phyloP scores from a whole-genome alignment of 2,113 vertebrate species.

The Sphyrna mokarran region DNA sequence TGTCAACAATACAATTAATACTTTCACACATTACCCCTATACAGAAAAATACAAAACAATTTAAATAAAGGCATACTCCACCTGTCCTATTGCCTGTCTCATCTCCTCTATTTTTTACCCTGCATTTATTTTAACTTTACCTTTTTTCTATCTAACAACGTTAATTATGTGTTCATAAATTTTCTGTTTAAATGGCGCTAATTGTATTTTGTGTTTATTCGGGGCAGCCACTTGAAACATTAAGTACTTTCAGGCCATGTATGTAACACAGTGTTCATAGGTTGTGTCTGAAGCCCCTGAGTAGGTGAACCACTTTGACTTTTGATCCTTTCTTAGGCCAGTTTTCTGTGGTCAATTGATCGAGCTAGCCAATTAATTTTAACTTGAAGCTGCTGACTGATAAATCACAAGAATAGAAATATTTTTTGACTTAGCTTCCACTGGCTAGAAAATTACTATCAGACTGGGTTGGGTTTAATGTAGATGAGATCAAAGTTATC shows the following conservation, averaged over 20 bases:
- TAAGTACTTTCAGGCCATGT: background rate
- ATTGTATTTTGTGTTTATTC: background rate
- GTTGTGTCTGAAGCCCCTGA: background rate
- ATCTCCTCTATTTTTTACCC: background rate
- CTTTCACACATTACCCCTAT: background rate
- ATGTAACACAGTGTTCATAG: background rate
- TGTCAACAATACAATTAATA: background rate
- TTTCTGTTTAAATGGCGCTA: background rate
- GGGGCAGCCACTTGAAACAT: background rate
- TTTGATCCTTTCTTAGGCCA: background rate
- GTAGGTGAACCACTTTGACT: background rate
- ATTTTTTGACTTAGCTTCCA: no score
- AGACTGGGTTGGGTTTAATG: background rate
- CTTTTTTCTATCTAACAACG: background rate
- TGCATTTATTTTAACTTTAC: background rate
- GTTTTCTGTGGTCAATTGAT: background rate
- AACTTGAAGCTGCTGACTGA: no score
- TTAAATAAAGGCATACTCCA: background rate
- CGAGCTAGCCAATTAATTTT: background rate
- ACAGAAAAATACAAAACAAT: background rate
- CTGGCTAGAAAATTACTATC: background rate
- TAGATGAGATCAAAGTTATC: background rate
- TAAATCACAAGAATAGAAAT: background rate
- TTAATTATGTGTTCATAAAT: background rate
- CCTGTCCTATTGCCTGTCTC: background rate